phyloP scores from a whole-genome alignment of 2,113 vertebrate genomes.

The Phylloscopus trochiloides region DNA sequence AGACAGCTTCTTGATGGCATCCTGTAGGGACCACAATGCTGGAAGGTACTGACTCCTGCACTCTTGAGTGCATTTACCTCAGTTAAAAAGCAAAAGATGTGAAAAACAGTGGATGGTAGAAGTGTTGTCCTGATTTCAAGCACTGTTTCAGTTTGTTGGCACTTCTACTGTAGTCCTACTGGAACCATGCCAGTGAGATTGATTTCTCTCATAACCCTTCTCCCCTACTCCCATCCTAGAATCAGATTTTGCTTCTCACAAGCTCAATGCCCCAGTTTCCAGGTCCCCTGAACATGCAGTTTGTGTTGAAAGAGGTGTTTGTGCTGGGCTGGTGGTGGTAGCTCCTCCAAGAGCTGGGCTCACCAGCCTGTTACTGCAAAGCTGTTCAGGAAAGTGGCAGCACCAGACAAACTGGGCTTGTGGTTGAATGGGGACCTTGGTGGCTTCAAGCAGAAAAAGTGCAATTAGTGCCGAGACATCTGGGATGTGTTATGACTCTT shows the following conservation, averaged over 20 bases:
- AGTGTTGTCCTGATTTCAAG: background rate
- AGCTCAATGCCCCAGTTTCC: background rate
- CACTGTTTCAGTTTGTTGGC: background rate
- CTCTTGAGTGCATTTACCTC: background rate
- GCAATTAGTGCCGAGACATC: background rate
- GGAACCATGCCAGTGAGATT: background rate
- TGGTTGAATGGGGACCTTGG: background rate
- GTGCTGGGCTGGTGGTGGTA: background rate
- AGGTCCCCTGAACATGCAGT: background rate
- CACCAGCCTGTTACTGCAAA: background rate
- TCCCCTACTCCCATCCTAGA: background rate
- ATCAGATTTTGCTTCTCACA: background rate
- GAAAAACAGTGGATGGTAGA: background rate
- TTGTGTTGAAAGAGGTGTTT: background rate
- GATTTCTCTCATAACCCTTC: background rate
- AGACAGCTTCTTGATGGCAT: background rate
- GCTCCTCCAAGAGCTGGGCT: background rate
- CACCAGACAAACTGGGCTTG: background rate
- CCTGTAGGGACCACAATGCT: background rate
- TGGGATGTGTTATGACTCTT: constrained; percentile 18
- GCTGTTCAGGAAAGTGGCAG: background rate
- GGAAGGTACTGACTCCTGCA: background rate
- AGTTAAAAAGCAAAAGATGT: background rate
- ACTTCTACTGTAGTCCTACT: background rate
- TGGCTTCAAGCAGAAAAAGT: background rate